Evolutionary conservation across 37 sponge, comb jelly and placozoan genomes (phyloP).

Genomic region (Haliclona indistincta): DNA sequence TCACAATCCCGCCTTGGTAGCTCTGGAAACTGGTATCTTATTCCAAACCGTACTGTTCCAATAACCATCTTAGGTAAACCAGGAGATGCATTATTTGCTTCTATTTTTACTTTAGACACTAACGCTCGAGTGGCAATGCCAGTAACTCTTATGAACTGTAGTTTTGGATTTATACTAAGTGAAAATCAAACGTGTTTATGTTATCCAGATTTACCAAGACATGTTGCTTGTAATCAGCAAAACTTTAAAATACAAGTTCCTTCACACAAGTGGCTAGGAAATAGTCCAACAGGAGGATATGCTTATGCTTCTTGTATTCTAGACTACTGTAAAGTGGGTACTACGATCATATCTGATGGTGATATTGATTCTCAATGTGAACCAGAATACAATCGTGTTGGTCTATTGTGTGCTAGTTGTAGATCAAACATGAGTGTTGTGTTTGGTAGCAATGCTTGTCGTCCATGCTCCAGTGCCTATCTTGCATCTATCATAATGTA

Average conservation of each 20-base stretch:
- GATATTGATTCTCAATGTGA: conserved; percentile 24
- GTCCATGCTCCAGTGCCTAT: conserved; percentile 2
- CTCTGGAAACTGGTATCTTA: conserved; percentile 20
- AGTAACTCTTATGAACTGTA: conserved; percentile 26
- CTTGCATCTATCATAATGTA: conserved; percentile 12
- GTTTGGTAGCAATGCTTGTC: conserved; percentile 53
- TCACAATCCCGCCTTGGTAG: too few species aligned
- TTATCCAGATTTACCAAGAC: background rate
- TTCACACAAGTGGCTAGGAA: conserved; percentile 27
- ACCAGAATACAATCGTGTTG: conserved; percentile 29
- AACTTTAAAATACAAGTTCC: background rate
- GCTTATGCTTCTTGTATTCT: conserved; percentile 1
- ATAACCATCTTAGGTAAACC: background rate
- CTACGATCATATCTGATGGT: background rate
- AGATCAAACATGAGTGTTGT: conserved; percentile 17
- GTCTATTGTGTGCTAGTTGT: conserved; percentile 49
- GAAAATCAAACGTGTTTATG: conserved; percentile 1
- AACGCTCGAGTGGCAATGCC: conserved; percentile 8
- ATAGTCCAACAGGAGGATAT: background rate
- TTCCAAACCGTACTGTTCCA: background rate
- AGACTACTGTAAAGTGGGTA: conserved; percentile 38
- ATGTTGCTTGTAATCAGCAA: background rate
- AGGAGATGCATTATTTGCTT: background rate
- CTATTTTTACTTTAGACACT: background rate
- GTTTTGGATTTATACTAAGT: conserved; percentile 8